Evolutionary conservation across 2,888 invertebrate genomes (phyloP).

Genomic region (Apodemia duryi): DNA sequence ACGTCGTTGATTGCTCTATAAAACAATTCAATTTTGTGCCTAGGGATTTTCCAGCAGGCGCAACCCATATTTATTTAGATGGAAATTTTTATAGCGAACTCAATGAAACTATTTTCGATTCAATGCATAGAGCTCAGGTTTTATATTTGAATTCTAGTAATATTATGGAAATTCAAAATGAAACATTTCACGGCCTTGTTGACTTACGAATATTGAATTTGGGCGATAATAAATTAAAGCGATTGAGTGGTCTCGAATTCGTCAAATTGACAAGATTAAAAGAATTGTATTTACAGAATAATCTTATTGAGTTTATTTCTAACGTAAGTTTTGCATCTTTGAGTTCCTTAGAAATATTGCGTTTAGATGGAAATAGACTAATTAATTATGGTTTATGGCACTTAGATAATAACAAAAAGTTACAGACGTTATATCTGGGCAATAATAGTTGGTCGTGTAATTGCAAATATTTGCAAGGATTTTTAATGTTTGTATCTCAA

Average conservation of each 20-base stretch:
- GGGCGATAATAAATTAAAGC: slow-evolving; percentile 90
- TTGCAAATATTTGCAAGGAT: slow-evolving; percentile 91
- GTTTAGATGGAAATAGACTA: slow-evolving; percentile 91
- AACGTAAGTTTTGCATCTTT: slow-evolving; percentile 89
- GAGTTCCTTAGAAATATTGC: slow-evolving; percentile 87
- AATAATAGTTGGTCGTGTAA: slow-evolving; percentile 94
- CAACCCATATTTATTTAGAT: slow-evolving; percentile 94
- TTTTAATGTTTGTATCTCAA: slow-evolving; percentile 89
- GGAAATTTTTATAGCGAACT: slow-evolving; percentile 92
- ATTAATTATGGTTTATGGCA: slow-evolving; percentile 90
- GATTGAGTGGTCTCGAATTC: slow-evolving; percentile 90
- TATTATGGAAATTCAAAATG: slow-evolving; percentile 89
- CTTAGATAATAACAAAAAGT: slow-evolving; percentile 83
- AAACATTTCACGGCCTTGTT: slow-evolving; percentile 89
- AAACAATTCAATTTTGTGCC: slow-evolving; percentile 87
- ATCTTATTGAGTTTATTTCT: slow-evolving; percentile 87
- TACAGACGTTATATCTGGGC: slow-evolving; percentile 87
- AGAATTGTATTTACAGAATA: slow-evolving; percentile 92
- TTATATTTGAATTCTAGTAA: slow-evolving; percentile 91
- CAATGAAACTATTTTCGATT: slow-evolving; percentile 68
- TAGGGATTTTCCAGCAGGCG: slow-evolving; percentile 91
- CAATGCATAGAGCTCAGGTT: slow-evolving; percentile 77
- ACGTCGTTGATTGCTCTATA: slow-evolving; percentile 93
- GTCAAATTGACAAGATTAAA: slow-evolving; percentile 88
- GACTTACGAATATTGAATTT: slow-evolving; percentile 89